Base-by-base conservation (phyloP, 92 coral and sea anemone genomes). In the Plumapathes pennacea region DNA sequence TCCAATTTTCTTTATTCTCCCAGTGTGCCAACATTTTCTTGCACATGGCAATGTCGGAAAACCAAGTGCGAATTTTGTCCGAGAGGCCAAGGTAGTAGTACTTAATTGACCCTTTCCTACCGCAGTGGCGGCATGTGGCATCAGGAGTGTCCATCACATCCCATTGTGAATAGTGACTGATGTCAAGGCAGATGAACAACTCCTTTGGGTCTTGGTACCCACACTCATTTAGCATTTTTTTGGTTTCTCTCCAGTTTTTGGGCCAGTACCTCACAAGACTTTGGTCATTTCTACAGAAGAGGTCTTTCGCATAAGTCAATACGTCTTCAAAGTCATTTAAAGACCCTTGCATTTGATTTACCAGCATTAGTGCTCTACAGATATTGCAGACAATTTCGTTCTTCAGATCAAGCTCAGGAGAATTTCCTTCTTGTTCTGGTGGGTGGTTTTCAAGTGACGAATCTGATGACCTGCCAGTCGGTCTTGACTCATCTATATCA, bases 1-100 rank as follows among this genome's bases (percentile, higher is more conserved):
- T 42, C 86, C 86, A 80, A 59, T 64, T 62, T 2, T 10, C 60
- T 17, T 50, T 72, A 19, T 80, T 56, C 18, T 52, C 32, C 76
- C 81, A 80, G 45, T 72, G 81, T 1, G 61, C 54, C 66, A 72
- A 57, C 81, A 80, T 80, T 12, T 49, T 50, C n/a, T 53, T 25
- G 15, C 86, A 80, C 76, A 80, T 70, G 4, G 7, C 17, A 0
- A 49, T 50, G 26, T 71, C 50, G 1, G 26, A 34, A 62, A 62
- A 70, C 80, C 80, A 70, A 18, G 34, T 30, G 2, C 34, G 53
- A 24, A 64, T 59, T 62, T 71, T 80, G 20, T 80, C 80, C 10
- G 73, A 46, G 19, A 77, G 43, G 15, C 84, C 84, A 20, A 83
- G 33, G 19, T 80, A 71, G 19, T 63, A 72, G 39, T 58, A 80